Evolutionary conservation across 1,140 invertebrate species (phyloP).

Genomic region (Ceratitis capitata): DNA sequence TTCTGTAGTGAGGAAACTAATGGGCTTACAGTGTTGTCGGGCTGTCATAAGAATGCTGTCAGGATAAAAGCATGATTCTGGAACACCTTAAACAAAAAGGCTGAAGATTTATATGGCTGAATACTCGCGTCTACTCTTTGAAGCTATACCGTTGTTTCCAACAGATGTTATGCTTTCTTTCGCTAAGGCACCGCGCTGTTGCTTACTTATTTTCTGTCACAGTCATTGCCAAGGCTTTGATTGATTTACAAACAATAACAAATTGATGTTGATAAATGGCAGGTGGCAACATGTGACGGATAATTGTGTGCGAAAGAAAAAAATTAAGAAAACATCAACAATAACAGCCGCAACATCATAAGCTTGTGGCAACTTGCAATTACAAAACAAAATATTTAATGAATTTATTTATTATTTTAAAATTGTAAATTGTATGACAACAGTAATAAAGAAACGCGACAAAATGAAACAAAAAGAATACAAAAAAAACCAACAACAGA

Average conservation of each 20-base stretch:
- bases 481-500: not conserved
- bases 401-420: constrained; percentile 27
- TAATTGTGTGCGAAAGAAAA: not conserved
- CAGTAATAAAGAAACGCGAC: not conserved
- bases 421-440: constrained; percentile 3
- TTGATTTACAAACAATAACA: constrained; percentile 17
- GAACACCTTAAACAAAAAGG: too few species aligned
- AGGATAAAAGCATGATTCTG: too few species aligned
- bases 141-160: too few species aligned
- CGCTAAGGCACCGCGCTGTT: too few species aligned
- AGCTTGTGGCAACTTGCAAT: not conserved
- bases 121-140: too few species aligned
- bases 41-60: too few species aligned
- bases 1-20: too few species aligned
- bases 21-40: too few species aligned
- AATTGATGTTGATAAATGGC: constrained; percentile 40
- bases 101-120: too few species aligned
- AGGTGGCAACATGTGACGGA: not conserved
- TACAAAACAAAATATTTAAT: constrained; percentile 12
- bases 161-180: too few species aligned
- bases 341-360: not conserved
- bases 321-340: not conserved
- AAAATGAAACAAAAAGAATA: not conserved
- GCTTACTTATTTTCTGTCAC: not conserved
- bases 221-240: not conserved